Conservation (phyloP, 2,797 vertebrate species). For the Lacerta agilis region DNA sequence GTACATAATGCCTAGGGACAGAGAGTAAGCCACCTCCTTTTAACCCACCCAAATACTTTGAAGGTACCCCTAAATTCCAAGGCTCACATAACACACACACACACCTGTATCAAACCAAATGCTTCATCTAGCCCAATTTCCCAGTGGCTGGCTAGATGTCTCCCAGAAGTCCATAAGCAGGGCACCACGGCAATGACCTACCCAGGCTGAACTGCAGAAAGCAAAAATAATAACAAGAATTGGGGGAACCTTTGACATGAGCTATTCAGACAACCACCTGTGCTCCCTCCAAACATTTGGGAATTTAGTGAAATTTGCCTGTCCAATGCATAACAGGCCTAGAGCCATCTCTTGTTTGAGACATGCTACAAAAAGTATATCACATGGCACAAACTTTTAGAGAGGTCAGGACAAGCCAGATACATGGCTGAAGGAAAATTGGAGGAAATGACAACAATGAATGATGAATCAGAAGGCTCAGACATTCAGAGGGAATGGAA, state of each 20-base stretch:
- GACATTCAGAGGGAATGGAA: conserved; percentile 32
- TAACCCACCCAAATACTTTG: not conserved
- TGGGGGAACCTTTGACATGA: not conserved
- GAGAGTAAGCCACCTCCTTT: not conserved
- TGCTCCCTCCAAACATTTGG: not conserved
- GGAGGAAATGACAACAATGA: conserved; percentile 39
- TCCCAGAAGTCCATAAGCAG: not conserved
- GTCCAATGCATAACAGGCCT: not conserved
- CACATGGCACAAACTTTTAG: conserved; percentile 46
- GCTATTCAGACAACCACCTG: not conserved
- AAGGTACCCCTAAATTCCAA: not conserved
- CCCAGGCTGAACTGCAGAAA: not conserved
- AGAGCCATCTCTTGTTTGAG: not conserved
- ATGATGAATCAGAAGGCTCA: conserved; percentile 49
- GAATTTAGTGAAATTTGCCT: not conserved
- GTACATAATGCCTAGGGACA: not conserved
- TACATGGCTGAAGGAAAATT: conserved; percentile 46
- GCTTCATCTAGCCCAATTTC: too few species aligned
- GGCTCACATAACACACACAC: not conserved
- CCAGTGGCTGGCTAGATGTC: not conserved
- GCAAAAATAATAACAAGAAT: not conserved
- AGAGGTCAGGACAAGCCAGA: conserved; percentile 51
- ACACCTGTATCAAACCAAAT: not conserved
- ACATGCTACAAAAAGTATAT: conserved; percentile 52
- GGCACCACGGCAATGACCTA: too few species aligned